phyloP scores from a whole-genome alignment of 23 tunicate species.

The Diplosoma virens region DNA sequence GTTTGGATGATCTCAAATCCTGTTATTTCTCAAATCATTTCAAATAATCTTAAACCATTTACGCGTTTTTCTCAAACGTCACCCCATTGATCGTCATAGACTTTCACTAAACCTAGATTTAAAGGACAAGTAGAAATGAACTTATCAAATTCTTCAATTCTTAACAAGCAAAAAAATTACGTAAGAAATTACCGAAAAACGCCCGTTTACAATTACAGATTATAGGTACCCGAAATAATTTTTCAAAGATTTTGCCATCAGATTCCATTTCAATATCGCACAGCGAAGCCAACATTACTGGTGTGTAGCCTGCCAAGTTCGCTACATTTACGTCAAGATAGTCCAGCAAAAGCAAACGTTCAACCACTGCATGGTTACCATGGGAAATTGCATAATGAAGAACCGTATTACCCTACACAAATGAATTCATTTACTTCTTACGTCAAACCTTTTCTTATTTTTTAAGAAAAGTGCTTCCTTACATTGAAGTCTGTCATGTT shows the following conservation, averaged over 20 bases:
- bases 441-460: not conserved
- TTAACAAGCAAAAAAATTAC: too few relatives aligned
- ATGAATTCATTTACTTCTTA: not conserved
- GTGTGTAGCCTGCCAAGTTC: constrained; percentile 91
- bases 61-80: too few relatives aligned
- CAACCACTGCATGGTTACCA: constrained; percentile 52
- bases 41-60: too few relatives aligned
- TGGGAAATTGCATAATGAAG: constrained; percentile 96
- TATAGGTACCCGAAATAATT: constrained; percentile 44
- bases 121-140: not conserved
- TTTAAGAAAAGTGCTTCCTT: constrained; percentile 14
- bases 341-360: constrained; percentile 43
- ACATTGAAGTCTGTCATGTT: constrained; percentile 78
- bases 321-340: constrained; percentile 59
- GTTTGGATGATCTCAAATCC: too few relatives aligned
- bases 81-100: not conserved
- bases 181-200: too few relatives aligned
- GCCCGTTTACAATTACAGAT: too few relatives aligned
- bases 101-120: not conserved
- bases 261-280: constrained; percentile 45
- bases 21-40: too few relatives aligned
- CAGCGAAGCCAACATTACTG: constrained; percentile 92
- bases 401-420: constrained; percentile 89
- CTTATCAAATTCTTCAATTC: too few relatives aligned
- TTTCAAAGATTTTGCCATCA: constrained; percentile 45